Percentiles rank a stretch among this genome's conserved stretches.
phyloP scores from a whole-genome alignment of 2,797 vertebrate genomes.

The Oryzias sinensis region DNA sequence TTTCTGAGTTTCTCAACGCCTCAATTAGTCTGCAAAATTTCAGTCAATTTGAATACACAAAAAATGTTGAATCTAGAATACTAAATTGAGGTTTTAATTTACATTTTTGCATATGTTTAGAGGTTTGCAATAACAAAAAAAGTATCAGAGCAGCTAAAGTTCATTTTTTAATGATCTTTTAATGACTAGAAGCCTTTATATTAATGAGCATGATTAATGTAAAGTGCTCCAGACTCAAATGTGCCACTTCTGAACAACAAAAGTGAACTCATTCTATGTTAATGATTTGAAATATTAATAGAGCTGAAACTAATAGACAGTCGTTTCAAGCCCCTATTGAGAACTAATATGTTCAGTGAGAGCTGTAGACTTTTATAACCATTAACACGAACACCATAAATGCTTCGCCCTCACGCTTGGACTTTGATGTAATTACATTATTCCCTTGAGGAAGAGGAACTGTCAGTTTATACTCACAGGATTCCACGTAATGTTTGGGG shows the following conservation, averaged over 20 bases:
- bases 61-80: too few species aligned
- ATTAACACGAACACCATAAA: constrained; percentile 18
- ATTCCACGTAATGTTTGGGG: constrained; percentile 36
- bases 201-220: constrained; percentile 77
- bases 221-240: constrained; percentile 55
- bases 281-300: constrained; percentile 74
- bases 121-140: too few species aligned
- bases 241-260: constrained; percentile 68
- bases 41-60: too few species aligned
- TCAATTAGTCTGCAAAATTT: too few species aligned
- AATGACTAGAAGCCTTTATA: not conserved
- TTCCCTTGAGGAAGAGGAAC: constrained; percentile 39
- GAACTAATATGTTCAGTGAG: constrained; percentile 34
- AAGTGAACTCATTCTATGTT: constrained; percentile 74
- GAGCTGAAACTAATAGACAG: constrained; percentile 41
- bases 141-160: constrained; percentile 25
- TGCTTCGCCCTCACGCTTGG: constrained; percentile 19
- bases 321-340: constrained; percentile 43
- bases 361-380: constrained; percentile 14
- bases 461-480: constrained; percentile 53
- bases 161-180: constrained; percentile 34
- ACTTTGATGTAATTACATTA: constrained; percentile 49
- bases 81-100: too few species aligned
- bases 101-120: too few species aligned
- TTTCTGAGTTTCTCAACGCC: too few species aligned